Conservation (phyloP, 2,113 vertebrate species). For the Cyprinodon variegatus region DNA sequence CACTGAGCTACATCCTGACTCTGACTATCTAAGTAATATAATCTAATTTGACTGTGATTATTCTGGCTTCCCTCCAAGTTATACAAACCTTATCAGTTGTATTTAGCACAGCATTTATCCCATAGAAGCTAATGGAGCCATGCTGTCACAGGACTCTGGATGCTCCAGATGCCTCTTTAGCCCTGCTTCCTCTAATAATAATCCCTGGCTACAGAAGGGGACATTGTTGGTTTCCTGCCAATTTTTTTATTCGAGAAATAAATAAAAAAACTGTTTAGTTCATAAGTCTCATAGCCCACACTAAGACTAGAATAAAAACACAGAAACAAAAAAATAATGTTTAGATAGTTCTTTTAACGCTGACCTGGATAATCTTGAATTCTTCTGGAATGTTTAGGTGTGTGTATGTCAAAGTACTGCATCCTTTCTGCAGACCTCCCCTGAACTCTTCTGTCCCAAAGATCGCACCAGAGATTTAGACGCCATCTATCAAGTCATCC, state of each 20-base stretch:
- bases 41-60: constrained; percentile 69
- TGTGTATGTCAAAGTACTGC: constrained; percentile 13
- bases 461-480: constrained; percentile 72
- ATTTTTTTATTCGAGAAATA: not conserved
- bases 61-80: constrained; percentile 54
- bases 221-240: constrained; percentile 1
- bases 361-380: not conserved
- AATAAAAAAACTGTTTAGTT: not conserved
- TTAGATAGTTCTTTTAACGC: not conserved
- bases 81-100: constrained; percentile 39
- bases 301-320: not conserved
- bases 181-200: constrained; percentile 12
- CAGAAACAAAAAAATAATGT: not conserved
- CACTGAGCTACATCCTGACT: constrained; percentile 40
- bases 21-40: constrained; percentile 25
- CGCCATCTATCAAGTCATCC: constrained; percentile 72
- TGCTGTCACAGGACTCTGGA: constrained; percentile 43
- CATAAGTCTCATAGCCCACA: too few relatives aligned
- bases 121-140: constrained; percentile 43
- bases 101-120: constrained; percentile 62
- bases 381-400: not conserved
- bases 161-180: constrained; percentile 19
- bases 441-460: constrained; percentile 70
- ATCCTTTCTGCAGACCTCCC: constrained; percentile 65
- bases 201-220: constrained; percentile 17